These are phyloP conservation scores for Crypturellus tataupa DNA, from an alignment of 2,797 vertebrate species.

Conservation along the genomic window DNA sequence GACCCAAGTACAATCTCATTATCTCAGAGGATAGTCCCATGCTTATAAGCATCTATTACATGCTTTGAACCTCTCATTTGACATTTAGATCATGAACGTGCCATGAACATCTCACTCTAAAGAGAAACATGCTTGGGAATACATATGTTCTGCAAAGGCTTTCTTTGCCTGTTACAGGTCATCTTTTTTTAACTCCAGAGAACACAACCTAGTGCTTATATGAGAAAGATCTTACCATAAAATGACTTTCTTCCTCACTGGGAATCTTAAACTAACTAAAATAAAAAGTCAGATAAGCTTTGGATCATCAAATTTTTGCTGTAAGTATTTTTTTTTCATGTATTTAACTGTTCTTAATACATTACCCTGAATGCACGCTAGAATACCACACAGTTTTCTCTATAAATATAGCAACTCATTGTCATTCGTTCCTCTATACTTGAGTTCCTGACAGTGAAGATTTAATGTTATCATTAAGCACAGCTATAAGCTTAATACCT, in stretches of 20 bases:
- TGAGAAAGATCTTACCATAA: neutral
- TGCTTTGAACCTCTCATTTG: neutral
- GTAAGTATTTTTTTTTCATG: neutral
- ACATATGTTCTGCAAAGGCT: neutral
- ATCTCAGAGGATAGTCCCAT: neutral
- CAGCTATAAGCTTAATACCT: neutral
- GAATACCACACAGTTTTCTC: neutral
- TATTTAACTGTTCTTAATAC: neutral
- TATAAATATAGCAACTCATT: neutral
- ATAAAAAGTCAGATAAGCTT: neutral
- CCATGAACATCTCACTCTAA: neutral
- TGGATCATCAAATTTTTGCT: neutral
- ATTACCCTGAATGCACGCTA: neutral
- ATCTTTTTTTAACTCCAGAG: neutral
- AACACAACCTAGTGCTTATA: neutral
- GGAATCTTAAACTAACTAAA: neutral
- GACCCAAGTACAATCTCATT: too few relatives aligned
- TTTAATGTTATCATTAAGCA: neutral
- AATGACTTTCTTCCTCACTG: neutral
- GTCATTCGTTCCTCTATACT: neutral
- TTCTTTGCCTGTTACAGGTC: neutral
- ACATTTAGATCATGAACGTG: neutral
- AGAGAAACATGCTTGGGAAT: neutral
- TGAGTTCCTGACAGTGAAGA: neutral
- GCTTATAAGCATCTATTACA: neutral